Conservation (phyloP, 2,888 invertebrate genomes). For the Blastobasis adustella region DNA sequence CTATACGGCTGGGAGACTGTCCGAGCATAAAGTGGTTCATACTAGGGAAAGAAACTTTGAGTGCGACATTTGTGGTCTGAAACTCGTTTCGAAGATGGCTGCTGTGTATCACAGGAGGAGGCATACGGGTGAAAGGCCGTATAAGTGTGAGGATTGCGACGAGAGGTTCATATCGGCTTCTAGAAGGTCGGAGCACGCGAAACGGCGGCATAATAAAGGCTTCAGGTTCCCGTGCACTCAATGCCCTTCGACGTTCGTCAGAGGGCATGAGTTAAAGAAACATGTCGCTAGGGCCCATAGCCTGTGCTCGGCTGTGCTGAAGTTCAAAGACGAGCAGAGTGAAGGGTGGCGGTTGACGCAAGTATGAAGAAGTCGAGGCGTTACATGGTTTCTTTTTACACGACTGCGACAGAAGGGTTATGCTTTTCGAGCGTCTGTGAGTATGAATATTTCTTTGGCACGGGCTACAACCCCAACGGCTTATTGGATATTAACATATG, state of each 20-base stretch:
- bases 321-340: too few relatives aligned
- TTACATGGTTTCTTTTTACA: too few relatives aligned
- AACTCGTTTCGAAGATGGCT: conserved; percentile 61
- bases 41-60: conserved; percentile 66
- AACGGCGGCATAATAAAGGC: conserved; percentile 54
- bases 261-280: conserved; percentile 44
- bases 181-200: conserved; percentile 54
- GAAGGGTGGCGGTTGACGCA: too few relatives aligned
- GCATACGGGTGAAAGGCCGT: conserved; percentile 64
- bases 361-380: too few relatives aligned
- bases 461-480: too few relatives aligned
- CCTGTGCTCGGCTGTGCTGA: too few relatives aligned
- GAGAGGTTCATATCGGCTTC: conserved; percentile 60
- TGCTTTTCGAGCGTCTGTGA: too few relatives aligned
- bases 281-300: conserved; percentile 44
- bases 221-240: conserved; percentile 34
- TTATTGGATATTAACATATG: too few relatives aligned
- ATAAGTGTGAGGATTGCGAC: conserved; percentile 56
- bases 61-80: conserved; percentile 68
- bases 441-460: too few relatives aligned
- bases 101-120: conserved; percentile 59
- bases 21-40: conserved; percentile 70
- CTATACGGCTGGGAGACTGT: conserved; percentile 63
- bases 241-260: conserved; percentile 44
- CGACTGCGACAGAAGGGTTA: too few relatives aligned